These are phyloP conservation scores for Microchirus variegatus DNA, from an alignment of 2,797 vertebrate genomes.

Conservation along the genomic window DNA sequence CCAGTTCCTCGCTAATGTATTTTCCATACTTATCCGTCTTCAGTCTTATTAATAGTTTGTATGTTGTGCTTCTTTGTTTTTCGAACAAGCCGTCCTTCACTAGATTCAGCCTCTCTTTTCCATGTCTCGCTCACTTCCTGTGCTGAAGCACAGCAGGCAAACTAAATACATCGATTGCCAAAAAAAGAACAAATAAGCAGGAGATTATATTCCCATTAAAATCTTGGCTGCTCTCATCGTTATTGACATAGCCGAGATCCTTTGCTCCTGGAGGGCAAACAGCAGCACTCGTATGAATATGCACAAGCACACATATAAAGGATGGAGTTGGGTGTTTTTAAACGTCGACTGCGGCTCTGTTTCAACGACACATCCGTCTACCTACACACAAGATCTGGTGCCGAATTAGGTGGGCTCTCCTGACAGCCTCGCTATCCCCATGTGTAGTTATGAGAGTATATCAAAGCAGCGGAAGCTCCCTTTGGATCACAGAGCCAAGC, in stretches of 20 bases:
- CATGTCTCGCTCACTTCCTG: constrained; percentile 13
- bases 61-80: neutral
- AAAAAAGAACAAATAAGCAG: constrained; percentile 64
- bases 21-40: neutral
- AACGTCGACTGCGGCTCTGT: constrained; percentile 9
- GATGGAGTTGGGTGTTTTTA: constrained; percentile 11
- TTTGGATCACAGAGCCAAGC: constrained; percentile 51
- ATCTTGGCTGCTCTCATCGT: constrained; percentile 69
- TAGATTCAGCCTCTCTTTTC: constrained; percentile 7
- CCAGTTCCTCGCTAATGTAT: neutral
- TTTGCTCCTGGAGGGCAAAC: constrained; percentile 57
- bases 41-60: neutral
- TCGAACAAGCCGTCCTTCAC: constrained; percentile 32
- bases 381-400: constrained; percentile 29
- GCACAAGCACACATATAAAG: neutral
- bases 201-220: constrained; percentile 75
- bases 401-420: constrained; percentile 43
- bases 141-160: constrained; percentile 39
- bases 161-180: constrained; percentile 39
- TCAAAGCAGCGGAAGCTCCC: constrained; percentile 48
- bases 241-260: constrained; percentile 65
- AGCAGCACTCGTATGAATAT: constrained; percentile 30
- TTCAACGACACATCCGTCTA: constrained; percentile 35
- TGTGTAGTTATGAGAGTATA: constrained; percentile 43
- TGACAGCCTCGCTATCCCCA: constrained; percentile 34